Evolutionary conservation across 2,113 vertebrate species (phyloP).

Genomic region (Pholis gunnellus): DNA sequence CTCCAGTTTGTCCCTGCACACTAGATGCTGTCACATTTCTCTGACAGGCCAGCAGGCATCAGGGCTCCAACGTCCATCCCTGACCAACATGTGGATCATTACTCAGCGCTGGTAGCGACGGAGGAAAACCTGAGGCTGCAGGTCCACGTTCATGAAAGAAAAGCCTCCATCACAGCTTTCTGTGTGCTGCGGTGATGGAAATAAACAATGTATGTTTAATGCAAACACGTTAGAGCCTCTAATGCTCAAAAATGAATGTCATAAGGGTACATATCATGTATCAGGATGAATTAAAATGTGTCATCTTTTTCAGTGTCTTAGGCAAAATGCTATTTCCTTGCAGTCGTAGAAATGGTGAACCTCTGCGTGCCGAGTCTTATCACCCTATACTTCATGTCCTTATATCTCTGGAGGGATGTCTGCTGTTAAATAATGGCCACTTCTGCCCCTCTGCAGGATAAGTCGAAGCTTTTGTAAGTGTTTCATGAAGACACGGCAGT

Average conservation of each 20-base stretch:
- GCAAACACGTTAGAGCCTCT: neutral
- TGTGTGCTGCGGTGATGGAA: slow-evolving; percentile 6
- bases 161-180: slow-evolving; percentile 26
- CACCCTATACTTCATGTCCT: slow-evolving; percentile 21
- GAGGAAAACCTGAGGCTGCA: slow-evolving; percentile 36
- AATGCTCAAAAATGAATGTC: slow-evolving; percentile 5
- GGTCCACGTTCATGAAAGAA: slow-evolving; percentile 13
- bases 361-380: slow-evolving; percentile 30
- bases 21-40: slow-evolving; percentile 76
- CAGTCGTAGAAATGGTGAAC: slow-evolving; percentile 29
- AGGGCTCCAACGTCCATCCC: slow-evolving; percentile 61
- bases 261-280: neutral
- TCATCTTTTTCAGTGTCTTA: slow-evolving; percentile 6
- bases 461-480: slow-evolving; percentile 29
- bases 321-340: slow-evolving; percentile 20
- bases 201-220: slow-evolving; percentile 34
- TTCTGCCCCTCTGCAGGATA: slow-evolving; percentile 12
- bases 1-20: slow-evolving; percentile 70
- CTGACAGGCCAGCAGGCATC: slow-evolving; percentile 78
- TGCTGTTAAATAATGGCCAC: slow-evolving; percentile 35
- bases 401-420: slow-evolving; percentile 45
- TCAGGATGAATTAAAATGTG: slow-evolving; percentile 20
- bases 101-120: slow-evolving; percentile 51
- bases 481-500: slow-evolving; percentile 27
- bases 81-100: slow-evolving; percentile 70